Conservation (phyloP, 2,113 vertebrate genomes). For the Nothobranchius furzeri region DNA sequence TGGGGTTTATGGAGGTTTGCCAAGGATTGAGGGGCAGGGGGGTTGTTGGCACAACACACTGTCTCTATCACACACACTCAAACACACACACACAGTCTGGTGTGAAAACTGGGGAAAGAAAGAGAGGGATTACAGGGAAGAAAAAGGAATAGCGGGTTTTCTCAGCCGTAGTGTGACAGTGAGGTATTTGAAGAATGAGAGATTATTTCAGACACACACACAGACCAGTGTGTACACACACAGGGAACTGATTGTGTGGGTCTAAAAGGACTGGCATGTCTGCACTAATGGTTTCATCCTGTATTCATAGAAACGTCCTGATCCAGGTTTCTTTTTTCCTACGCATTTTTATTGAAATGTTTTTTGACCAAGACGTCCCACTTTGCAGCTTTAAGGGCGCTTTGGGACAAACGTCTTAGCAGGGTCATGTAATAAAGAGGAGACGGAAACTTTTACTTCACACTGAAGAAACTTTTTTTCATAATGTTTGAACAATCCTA, state of each 20-base stretch:
- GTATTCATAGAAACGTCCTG: slow-evolving; percentile 20
- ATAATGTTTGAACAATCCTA: too few species aligned
- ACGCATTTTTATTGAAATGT: background rate
- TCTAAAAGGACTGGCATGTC: slow-evolving; percentile 40
- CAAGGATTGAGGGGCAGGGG: slow-evolving; percentile 51
- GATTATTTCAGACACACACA: slow-evolving; percentile 51
- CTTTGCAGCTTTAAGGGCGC: background rate
- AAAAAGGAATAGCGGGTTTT: slow-evolving; percentile 60
- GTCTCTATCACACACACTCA: slow-evolving; percentile 17
- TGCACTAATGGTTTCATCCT: slow-evolving; percentile 49
- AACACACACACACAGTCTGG: slow-evolving; percentile 34
- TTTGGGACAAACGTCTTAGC: background rate
- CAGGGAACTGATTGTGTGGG: slow-evolving; percentile 51
- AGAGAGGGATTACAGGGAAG: slow-evolving; percentile 68
- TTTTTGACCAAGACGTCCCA: background rate
- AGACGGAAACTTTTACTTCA: too few species aligned
- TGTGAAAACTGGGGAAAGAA: slow-evolving; percentile 64
- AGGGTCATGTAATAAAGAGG: background rate
- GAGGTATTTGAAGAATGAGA: slow-evolving; percentile 75
- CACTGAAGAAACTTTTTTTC: too few species aligned
- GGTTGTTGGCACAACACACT: slow-evolving; percentile 39
- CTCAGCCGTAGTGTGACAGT: slow-evolving; percentile 63
- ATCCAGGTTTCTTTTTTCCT: slow-evolving; percentile 12
- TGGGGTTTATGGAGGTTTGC: slow-evolving; percentile 37
- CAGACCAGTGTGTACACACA: slow-evolving; percentile 43